Evolutionary conservation across 1,140 invertebrate genomes (phyloP), one percentile per base, ranked within the genome.

Genomic region (Eriosoma lanigerum): DNA sequence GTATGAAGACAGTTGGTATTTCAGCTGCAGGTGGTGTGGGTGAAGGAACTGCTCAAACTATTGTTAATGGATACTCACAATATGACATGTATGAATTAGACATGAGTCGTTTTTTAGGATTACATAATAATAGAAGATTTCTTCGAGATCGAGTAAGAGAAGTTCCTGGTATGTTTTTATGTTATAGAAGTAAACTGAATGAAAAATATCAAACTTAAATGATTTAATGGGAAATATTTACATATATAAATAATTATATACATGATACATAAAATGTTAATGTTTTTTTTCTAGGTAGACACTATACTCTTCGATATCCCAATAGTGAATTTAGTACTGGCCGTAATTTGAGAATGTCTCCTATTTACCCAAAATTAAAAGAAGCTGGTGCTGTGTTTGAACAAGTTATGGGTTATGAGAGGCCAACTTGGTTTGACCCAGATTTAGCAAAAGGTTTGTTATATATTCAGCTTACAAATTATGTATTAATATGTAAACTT

Each of bases 381-480:
- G 92, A 94, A 85, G 93, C 93, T 50, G 97, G 97, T 0, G 98
- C 96, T n/a, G 92, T 97, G 15, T 99, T 99, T 88, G 95, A 95
- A 12, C 96, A 98, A 86, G 95, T 96, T 38, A 98, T 99, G 96
- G 97, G 97, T 1, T 99, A 99, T 86, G 98, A 99, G 86, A 88
- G 97, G 83, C 95, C 97, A 0, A 91, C 94, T 52, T 99, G 94
- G 90, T 99, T 98, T 87, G 91, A 94, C 82, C 85, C 86, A 38
- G 58, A 60, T 17, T 32, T 78, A 38, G 46, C 64, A 6, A 56
- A 62, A 46, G 56, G 75, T 78, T 62, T 19, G 56, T 76, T 19
- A 21, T 44, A 58, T 26, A 13, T 58, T 29, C 1, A 70, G 24
- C 13, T 6, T 48, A 48, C 26, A 19, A 70, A 52, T 26, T 29